These are phyloP conservation scores for Corapipo altera DNA, from an alignment of 2,113 vertebrate species.

Conservation along the genomic window DNA sequence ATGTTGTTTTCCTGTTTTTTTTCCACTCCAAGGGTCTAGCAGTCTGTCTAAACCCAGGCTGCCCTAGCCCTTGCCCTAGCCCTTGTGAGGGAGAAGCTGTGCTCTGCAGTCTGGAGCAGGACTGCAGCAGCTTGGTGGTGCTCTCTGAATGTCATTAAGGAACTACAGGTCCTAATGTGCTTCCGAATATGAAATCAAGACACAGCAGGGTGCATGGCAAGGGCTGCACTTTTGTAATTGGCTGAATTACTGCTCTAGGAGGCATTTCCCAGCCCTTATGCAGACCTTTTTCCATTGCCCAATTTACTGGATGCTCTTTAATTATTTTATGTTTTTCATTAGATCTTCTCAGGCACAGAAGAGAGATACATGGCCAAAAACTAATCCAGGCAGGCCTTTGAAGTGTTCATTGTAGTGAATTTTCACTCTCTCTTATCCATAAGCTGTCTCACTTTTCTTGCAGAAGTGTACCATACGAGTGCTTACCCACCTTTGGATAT, in stretches of 20 bases:
- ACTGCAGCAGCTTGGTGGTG: neutral
- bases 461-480: constrained; percentile 74
- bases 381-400: neutral
- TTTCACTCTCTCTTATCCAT: neutral
- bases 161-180: neutral
- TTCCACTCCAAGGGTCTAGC: accelerated
- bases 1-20: neutral
- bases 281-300: neutral
- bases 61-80: neutral
- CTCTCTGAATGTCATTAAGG: neutral
- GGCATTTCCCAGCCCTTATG: neutral
- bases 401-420: neutral
- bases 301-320: neutral
- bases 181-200: neutral
- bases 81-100: neutral
- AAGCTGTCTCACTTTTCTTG: constrained; percentile 20
- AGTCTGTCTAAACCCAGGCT: neutral
- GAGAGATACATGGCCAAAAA: neutral
- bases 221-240: accelerated
- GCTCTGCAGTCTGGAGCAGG: neutral
- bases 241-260: neutral
- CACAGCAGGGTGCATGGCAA: neutral
- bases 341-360: neutral
- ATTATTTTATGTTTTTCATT: neutral
- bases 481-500: constrained; percentile 91